These are phyloP conservation scores for Darevskia mixta DNA, from an alignment of 2,797 vertebrate species.

Conservation along the genomic window DNA sequence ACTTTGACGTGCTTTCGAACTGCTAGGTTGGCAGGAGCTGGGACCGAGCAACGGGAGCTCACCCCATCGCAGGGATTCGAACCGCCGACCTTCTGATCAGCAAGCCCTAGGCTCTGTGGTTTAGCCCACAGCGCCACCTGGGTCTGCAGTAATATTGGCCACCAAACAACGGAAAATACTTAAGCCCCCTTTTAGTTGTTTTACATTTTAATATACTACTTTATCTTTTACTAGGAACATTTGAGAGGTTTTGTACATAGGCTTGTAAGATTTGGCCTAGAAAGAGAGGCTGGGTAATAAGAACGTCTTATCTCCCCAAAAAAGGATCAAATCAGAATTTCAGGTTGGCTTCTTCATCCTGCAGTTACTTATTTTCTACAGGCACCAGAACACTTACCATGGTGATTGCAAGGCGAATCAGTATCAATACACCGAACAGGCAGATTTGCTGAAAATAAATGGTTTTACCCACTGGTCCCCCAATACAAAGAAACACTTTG, in stretches of 20 bases:
- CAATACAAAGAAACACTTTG: neutral
- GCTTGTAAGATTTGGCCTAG: neutral
- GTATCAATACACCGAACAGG: neutral
- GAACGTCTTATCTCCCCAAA: neutral
- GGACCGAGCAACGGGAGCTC: no score
- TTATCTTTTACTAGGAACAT: neutral
- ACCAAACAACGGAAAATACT: neutral
- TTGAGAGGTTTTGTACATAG: neutral
- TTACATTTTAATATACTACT: neutral
- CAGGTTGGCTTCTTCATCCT: neutral
- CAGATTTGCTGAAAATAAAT: neutral
- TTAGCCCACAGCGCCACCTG: no score
- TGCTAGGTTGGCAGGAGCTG: no score
- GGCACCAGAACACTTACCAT: neutral
- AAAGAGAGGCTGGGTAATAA: neutral
- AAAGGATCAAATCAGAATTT: neutral
- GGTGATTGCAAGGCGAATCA: neutral
- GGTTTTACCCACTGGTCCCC: neutral
- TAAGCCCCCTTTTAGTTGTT: neutral
- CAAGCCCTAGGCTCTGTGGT: no score
- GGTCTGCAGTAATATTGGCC: neutral
- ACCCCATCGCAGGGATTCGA: no score
- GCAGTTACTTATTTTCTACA: neutral
- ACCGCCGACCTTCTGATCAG: no score
- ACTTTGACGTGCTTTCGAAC: no score